Evolutionary conservation across 1,140 invertebrate genomes (phyloP), one percentile per base, ranked within the genome.

Genomic region (Aphidius gifuensis): DNA sequence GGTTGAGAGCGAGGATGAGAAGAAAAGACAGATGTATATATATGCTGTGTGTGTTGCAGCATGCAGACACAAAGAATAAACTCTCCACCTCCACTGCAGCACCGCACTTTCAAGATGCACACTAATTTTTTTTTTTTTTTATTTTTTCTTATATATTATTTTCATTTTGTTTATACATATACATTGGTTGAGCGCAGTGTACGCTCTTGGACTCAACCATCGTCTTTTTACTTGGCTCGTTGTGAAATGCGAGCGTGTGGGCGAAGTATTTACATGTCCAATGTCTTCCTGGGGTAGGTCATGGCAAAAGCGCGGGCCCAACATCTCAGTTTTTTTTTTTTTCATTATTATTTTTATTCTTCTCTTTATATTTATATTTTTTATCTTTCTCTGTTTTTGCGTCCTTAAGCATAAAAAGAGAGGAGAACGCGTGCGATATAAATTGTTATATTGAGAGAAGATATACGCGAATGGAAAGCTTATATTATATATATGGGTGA

Each of bases 201-300:
- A 32, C 23, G 23, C 2, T 32, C 23, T 32, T 32, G 23, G 23
- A 32, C 61, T 16, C 55, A 42, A 40, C 16, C 47, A 32, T 58
- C 57, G 40, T 42, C 53, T 16, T 44, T 11, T 44, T 55, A 8
- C 9, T 39, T 39, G 38, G 9, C 16, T 42, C 39, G 40, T 55
- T n/a, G 40, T n/a, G 40, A 64, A 61, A 64, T 23, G 42, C 59
- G 50, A 50, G 55, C 60, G 53, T 61, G 64, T 65, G 64, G 64
- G 64, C 59, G 64, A 65, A 32, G 23, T 51, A 43, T 23, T 23
- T 51, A 60, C 58, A 60, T 60, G 58, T 48, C 48, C 59, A 47
- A 48, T 39, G 58, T 60, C 43, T 65, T 65, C 64, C 64, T 65
- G 64, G 64, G 64, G 64, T 65, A 65, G 64, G 64, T 65, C 64